Evolutionary conservation across 2,113 vertebrate genomes (phyloP).

Genomic region (Notothenia rossii): DNA sequence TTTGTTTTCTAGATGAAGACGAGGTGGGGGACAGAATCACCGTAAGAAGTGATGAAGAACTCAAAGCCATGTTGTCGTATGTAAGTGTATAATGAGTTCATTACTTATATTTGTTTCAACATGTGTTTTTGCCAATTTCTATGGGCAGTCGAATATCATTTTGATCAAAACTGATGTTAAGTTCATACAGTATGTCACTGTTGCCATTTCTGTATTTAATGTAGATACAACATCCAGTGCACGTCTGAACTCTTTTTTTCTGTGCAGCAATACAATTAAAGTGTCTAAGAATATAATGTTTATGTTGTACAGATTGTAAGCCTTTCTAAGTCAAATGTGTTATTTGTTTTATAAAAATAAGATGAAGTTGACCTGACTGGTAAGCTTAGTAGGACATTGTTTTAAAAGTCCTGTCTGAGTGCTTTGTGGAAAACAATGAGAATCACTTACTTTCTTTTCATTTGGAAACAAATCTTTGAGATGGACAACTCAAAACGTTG

Average conservation of each 20-base stretch:
- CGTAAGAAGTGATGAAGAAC: constrained; percentile 97
- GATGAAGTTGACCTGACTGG: background rate
- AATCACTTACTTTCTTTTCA: no score
- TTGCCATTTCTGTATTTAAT: background rate
- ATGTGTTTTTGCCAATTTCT: background rate
- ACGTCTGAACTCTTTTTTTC: background rate
- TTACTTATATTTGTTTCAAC: background rate
- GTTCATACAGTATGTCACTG: background rate
- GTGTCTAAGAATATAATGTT: no score
- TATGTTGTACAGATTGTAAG: no score
- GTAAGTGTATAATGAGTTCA: constrained; percentile 83
- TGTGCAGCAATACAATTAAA: background rate
- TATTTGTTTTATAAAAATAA: background rate
- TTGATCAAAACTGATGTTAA: constrained; percentile 2
- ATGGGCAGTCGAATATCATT: background rate
- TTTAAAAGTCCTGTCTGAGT: constrained; percentile 3
- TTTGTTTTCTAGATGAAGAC: constrained; percentile 91
- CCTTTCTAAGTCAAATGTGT: background rate
- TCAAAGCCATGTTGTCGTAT: constrained; percentile 99
- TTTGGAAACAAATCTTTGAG: no score
- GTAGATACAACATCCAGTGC: background rate
- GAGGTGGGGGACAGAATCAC: constrained; percentile 99
- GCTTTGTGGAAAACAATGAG: no score
- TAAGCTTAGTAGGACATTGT: constrained; percentile 8
- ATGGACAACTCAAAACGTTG: no score